phyloP scores from a whole-genome alignment of 2,888 invertebrate species.

The Patella caerulea region DNA sequence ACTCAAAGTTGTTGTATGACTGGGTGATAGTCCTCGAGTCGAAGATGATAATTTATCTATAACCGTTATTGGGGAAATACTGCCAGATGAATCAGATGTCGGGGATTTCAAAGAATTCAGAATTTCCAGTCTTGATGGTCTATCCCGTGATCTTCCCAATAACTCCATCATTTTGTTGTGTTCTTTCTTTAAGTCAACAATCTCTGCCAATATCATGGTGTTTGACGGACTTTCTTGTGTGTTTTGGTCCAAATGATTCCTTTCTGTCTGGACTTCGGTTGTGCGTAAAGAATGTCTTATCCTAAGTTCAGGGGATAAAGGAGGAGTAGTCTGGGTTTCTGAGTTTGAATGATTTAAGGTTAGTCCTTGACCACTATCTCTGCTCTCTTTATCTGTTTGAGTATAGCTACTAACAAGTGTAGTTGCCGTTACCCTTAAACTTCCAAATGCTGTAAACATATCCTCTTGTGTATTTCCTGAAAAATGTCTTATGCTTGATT shows the following conservation, averaged over 20 bases:
- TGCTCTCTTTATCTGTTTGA: not conserved
- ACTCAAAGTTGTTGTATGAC: not conserved
- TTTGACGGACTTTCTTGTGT: not conserved
- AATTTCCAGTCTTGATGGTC: conserved; percentile 21
- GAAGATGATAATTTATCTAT: not conserved
- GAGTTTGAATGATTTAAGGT: conserved; percentile 12
- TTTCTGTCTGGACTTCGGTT: not conserved
- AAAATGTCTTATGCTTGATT: not conserved
- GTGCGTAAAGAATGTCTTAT: not conserved
- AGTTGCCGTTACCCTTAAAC: not conserved
- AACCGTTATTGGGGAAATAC: conserved; percentile 12
- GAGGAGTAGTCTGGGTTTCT: conserved; percentile 21
- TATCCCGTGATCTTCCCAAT: conserved; percentile 36
- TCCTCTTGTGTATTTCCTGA: not conserved
- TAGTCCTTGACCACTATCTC: not conserved
- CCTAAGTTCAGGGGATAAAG: not conserved
- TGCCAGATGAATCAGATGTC: conserved; percentile 9
- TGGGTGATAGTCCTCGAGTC: not conserved
- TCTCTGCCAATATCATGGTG: conserved; percentile 41
- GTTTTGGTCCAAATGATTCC: not conserved
- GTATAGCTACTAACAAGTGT: not conserved
- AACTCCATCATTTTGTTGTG: conserved; percentile 59
- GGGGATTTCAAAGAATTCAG: not conserved
- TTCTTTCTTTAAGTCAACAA: conserved; percentile 55
- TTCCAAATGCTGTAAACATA: not conserved